A percentile compares a stretch with the other conserved stretches of the same genome.
Evolutionary conservation across 2,113 vertebrate genomes (phyloP).

Genomic region (Pomatostomus ruficeps): DNA sequence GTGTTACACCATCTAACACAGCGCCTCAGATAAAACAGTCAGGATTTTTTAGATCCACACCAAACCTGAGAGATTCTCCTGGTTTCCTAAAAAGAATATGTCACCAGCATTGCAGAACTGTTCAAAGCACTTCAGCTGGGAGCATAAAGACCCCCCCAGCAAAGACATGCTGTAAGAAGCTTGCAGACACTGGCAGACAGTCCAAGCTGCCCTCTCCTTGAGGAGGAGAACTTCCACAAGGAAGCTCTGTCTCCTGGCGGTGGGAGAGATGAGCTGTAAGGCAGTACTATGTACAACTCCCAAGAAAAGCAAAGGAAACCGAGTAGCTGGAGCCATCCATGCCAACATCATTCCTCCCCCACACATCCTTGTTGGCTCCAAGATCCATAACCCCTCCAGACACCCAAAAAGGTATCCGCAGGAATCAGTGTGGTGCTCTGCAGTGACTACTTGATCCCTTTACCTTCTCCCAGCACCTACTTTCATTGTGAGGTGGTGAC

Average conservation of each 20-base stretch:
- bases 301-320: background rate
- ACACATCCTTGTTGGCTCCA: background rate
- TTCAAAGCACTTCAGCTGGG: background rate
- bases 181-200: background rate
- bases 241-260: background rate
- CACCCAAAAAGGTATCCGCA: background rate
- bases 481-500: constrained; percentile 16
- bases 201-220: background rate
- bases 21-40: background rate
- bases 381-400: background rate
- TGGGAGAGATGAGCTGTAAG: background rate
- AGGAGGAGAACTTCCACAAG: background rate
- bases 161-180: background rate
- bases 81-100: background rate
- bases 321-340: background rate
- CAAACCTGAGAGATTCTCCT: background rate
- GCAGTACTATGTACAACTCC: background rate
- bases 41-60: background rate
- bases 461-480: background rate
- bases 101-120: background rate
- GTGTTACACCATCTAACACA: background rate
- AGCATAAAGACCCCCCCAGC: background rate
- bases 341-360: background rate
- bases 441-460: background rate
- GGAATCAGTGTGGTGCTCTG: background rate